Evolutionary conservation across 2,797 vertebrate genomes (phyloP).

Genomic region (Gymnodraco acuticeps): DNA sequence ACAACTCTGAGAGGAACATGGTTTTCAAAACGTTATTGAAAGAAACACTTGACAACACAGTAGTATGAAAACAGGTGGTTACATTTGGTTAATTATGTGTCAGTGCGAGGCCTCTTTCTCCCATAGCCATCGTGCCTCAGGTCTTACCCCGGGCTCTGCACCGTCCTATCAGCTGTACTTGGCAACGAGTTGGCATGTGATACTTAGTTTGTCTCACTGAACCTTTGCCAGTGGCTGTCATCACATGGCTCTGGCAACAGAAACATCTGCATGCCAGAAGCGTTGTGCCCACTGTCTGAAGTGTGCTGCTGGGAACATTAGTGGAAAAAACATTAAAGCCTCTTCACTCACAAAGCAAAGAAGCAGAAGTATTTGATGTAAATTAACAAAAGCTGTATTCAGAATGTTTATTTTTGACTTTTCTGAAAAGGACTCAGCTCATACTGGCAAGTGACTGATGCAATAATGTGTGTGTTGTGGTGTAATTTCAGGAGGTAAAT

Average conservation of each 20-base stretch:
- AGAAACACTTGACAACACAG: slow-evolving; percentile 5
- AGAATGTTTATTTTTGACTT: neutral
- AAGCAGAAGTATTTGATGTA: slow-evolving; percentile 15
- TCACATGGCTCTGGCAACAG: slow-evolving; percentile 61
- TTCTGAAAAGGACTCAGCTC: neutral
- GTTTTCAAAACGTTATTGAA: neutral
- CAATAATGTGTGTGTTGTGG: neutral
- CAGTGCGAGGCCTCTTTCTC: slow-evolving; percentile 14
- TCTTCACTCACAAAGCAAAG: slow-evolving; percentile 28
- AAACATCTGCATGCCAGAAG: slow-evolving; percentile 82
- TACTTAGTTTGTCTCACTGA: slow-evolving; percentile 62
- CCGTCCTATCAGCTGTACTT: slow-evolving; percentile 58
- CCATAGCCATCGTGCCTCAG: slow-evolving; percentile 6
- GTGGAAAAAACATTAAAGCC: slow-evolving; percentile 56
- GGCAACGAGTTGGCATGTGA: slow-evolving; percentile 54
- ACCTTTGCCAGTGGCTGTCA: slow-evolving; percentile 71
- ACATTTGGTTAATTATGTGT: slow-evolving; percentile 33
- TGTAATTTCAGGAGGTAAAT: neutral
- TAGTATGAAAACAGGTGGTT: slow-evolving; percentile 23
- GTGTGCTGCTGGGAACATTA: slow-evolving; percentile 44
- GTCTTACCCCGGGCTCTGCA: slow-evolving; percentile 9
- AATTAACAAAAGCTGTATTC: slow-evolving; percentile 17
- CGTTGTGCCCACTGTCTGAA: slow-evolving; percentile 64
- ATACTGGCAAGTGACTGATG: neutral
- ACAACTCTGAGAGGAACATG: neutral